phyloP scores from a whole-genome alignment of 2,113 vertebrate species.

The Tachysurus fulvidraco region DNA sequence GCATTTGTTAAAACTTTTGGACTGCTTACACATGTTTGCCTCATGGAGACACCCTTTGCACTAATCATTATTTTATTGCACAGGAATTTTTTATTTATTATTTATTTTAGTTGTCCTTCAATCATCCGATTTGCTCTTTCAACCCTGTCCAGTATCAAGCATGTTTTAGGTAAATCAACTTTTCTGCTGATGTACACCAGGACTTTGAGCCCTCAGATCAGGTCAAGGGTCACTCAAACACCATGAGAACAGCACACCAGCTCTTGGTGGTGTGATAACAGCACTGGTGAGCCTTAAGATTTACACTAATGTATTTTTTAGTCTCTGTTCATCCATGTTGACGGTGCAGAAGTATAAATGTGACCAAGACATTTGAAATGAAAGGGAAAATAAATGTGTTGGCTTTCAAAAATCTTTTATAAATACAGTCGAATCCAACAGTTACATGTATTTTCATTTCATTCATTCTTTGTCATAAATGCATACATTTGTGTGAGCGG shows the following conservation, averaged over 20 bases:
- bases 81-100: background rate
- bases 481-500: background rate
- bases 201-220: constrained; percentile 25
- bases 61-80: background rate
- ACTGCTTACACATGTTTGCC: background rate
- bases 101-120: background rate
- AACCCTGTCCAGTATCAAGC: background rate
- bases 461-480: constrained; percentile 19
- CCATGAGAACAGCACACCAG: background rate
- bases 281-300: background rate
- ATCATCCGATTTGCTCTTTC: background rate
- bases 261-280: constrained; percentile 6
- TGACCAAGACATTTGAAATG: background rate
- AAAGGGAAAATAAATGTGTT: background rate
- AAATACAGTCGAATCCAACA: background rate
- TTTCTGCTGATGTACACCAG: constrained; percentile 17
- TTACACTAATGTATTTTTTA: background rate
- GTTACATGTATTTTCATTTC: background rate
- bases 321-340: background rate
- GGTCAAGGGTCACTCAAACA: constrained; percentile 36
- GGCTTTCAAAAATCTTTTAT: background rate
- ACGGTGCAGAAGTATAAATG: background rate
- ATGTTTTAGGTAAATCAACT: background rate
- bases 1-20: background rate
- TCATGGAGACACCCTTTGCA: background rate